Evolutionary conservation across 2,797 vertebrate species (phyloP), one percentile per base, ranked within the genome.

Genomic region (Pseudochirops cupreus): DNA sequence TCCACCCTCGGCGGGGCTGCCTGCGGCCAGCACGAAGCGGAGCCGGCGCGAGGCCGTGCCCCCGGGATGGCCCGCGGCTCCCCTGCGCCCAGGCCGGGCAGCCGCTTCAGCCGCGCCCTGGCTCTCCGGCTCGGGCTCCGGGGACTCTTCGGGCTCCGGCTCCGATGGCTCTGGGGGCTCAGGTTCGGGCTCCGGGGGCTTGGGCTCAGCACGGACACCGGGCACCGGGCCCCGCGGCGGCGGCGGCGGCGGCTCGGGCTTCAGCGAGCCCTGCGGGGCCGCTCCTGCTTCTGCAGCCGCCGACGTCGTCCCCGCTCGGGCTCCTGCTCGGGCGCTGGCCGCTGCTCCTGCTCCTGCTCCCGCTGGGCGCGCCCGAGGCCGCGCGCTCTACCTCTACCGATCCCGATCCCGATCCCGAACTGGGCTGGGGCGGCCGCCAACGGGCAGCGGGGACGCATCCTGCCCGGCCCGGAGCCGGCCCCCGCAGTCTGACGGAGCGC

Each of bases 371-470:
- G 92, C 56, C 95, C 93, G 96, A 95, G 93, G 92, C 96, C 97
- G 55, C 95, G 74, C 62, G 96, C 96, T 95, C 96, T 96, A 97
- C 97, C 94, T 97, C 95, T 94, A 94, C 96, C 90, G 55, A 90
- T 96, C 91, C 93, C 46, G 46, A 46, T 46, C 46, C 46, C 74
- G 89, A 97, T 96, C 92, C 96, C 95, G 96, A 91, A 96, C 92
- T 93, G 95, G 90, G 91, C 97, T 95, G 18, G 96, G 95, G 96
- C 93, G 91, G 96, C 95, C 58, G 93, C 92, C 92, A 90, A 92
- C 91, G 93, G 96, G 95, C 94, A 96, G 97, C 97, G 96, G 96
- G 92, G 92, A 94, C 96, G 95, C 98, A 98, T 98, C 96, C 98
- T 98, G 98, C 96, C 95, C 93, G 95, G 97, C 74, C 39, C 74